A percentile compares a stretch with the other conserved stretches of the same genome.
Conservation (phyloP, 2,797 vertebrate genomes). For the Tamandua tetradactyla region DNA sequence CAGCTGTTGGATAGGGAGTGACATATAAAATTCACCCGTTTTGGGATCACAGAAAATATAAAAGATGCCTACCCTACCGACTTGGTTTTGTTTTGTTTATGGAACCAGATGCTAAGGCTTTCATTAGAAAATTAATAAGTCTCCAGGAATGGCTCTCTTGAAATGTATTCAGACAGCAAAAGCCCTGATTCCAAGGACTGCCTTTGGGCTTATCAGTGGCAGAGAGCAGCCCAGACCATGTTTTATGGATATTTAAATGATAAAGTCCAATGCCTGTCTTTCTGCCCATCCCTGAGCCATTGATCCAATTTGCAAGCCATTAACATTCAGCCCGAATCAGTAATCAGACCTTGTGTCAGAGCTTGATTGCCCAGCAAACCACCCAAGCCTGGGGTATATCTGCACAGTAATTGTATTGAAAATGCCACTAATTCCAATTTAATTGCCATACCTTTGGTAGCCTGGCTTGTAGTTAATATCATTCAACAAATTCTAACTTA, state of each 20-base stretch:
- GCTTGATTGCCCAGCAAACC: slow-evolving; percentile 61
- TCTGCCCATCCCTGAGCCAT: slow-evolving; percentile 69
- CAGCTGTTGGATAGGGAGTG: accelerated
- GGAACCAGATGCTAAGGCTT: background rate
- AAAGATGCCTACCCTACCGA: accelerated
- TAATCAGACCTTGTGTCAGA: slow-evolving; percentile 66
- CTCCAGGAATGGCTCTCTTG: background rate
- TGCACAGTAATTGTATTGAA: slow-evolving; percentile 59
- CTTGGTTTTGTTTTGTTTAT: background rate
- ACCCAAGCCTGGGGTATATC: slow-evolving; percentile 54
- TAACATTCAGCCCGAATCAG: slow-evolving; percentile 80
- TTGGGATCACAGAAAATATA: background rate
- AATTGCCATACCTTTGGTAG: slow-evolving; percentile 78
- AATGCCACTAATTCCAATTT: slow-evolving; percentile 74
- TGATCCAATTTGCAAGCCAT: slow-evolving; percentile 80
- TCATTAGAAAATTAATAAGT: background rate
- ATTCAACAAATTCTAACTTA: slow-evolving; percentile 40
- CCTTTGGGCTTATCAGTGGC: background rate
- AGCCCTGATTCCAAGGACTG: background rate
- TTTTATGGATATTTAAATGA: slow-evolving; percentile 49
- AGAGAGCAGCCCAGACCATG: background rate
- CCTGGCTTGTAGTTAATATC: slow-evolving; percentile 65
- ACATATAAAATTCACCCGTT: accelerated
- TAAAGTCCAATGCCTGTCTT: slow-evolving; percentile 25
- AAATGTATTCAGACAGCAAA: background rate